Percentiles rank a stretch among this genome's conserved stretches.
Evolutionary conservation across 2,888 invertebrate species (phyloP).

Genomic region (Thelaira solivaga): DNA sequence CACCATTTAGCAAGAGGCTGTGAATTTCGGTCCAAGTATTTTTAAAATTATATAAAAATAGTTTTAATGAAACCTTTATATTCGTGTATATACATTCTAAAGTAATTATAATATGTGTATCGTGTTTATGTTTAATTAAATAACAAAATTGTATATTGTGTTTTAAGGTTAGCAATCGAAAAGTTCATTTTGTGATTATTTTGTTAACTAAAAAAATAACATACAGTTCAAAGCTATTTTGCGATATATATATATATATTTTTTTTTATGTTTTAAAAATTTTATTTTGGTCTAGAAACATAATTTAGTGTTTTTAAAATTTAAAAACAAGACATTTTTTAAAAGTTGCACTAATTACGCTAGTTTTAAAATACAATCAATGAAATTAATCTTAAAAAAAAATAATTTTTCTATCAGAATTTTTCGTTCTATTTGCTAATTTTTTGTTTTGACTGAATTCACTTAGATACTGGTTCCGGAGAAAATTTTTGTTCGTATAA

Average conservation of each 20-base stretch:
- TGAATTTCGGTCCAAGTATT: neutral
- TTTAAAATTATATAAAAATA: constrained; percentile 15
- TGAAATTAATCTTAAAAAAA: no score
- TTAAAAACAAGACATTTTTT: no score
- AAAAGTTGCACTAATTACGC: no score
- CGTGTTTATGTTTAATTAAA: neutral
- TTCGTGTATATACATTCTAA: constrained; percentile 6
- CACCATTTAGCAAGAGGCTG: no score
- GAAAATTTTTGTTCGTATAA: no score
- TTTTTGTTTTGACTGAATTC: no score
- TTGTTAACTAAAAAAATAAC: neutral
- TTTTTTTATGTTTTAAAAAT: no score
- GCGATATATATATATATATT: constrained; percentile 11
- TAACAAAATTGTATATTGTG: constrained; percentile 32
- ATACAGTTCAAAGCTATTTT: constrained; percentile 14
- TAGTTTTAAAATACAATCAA: no score
- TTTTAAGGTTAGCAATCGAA: neutral
- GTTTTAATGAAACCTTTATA: constrained; percentile 43
- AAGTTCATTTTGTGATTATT: neutral
- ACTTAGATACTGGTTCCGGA: no score
- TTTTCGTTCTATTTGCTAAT: no score
- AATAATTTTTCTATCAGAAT: no score
- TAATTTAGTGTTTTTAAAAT: no score
- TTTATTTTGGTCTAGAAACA: constrained; percentile 13
- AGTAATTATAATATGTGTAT: constrained; percentile 5